Base-by-base conservation (phyloP, 2,113 vertebrate species). In the Ptychochromis oligacanthus region DNA sequence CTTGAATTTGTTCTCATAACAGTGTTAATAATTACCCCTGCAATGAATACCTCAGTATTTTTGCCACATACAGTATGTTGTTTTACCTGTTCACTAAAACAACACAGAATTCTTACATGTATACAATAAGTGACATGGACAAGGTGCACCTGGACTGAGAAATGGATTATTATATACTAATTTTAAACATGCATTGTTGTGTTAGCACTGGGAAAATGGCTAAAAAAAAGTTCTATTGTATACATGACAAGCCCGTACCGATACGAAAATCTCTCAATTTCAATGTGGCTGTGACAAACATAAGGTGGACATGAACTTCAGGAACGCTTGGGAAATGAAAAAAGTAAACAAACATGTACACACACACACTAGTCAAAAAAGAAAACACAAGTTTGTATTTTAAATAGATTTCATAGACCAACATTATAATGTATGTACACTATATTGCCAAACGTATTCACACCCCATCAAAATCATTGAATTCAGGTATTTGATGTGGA, bases 21-120 rank as follows among this genome's bases (percentile, higher is more conserved):
- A 72, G 28, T 60, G 26, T 56, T 77, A 36, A 85, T 85, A 7
- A 24, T 65, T 34, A 38, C 8, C 13, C 12, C 43, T 54, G 62
- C 28, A 43, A 57, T 49, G 15, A 52, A 38, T 12, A 24, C 3
- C 0, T 20, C n/a, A 13, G 46, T 52, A 54, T 52, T 52, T 4
- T 10, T 9, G 17, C 4, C 4, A 12, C 8, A 18, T 61, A 11
- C 17, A 11, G 9, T 13, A n/a, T 36, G 31, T 11, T 20, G 10
- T 62, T 18, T 15, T 60, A 8, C 7, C 1, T 59, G 36, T 59
- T 59, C 26, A 77, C 24, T 9, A 14, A 46, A 70, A 34, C 13
- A 20, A 28, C 24, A 2, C 15, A 49, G 18, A n/a, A 70, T 49
- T 38, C n/a, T 54, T 70, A 24, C 40, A 38, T 46, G 15, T 22